phyloP scores from a whole-genome alignment of 1,140 invertebrate genomes.

The Cyphomyrmex costatus region DNA sequence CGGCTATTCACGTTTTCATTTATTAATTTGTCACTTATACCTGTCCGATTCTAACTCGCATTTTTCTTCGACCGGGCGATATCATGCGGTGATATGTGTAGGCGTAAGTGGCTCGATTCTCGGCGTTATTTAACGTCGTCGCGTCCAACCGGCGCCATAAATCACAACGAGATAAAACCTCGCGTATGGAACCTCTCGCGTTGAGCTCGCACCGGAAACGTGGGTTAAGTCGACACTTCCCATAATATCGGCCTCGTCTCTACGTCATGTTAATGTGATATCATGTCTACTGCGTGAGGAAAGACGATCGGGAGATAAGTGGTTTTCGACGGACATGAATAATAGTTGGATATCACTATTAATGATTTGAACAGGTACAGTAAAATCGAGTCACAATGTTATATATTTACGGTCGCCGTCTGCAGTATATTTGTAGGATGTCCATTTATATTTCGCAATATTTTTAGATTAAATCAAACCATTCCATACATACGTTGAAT shows the following conservation, averaged over 20 bases:
- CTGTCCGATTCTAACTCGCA: neutral
- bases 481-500: neutral
- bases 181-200: conserved; percentile 27
- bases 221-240: conserved; percentile 50
- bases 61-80: conserved; percentile 13
- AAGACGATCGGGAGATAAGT: conserved; percentile 40
- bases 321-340: conserved; percentile 44
- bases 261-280: conserved; percentile 33
- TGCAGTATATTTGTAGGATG: neutral
- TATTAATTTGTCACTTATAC: conserved; percentile 2
- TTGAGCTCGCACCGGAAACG: conserved; percentile 49
- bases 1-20: neutral
- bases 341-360: conserved; percentile 20
- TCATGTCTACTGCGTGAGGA: neutral
- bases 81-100: neutral
- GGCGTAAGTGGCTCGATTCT: conserved; percentile 53
- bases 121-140: conserved; percentile 55
- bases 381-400: neutral
- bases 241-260: conserved; percentile 44
- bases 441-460: neutral
- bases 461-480: conserved; percentile 17
- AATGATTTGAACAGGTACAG: conserved; percentile 7
- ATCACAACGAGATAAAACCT: conserved; percentile 61
- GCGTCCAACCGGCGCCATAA: conserved; percentile 57
- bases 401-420: neutral